Percentiles rank a stretch among this genome's conserved stretches.
These are phyloP conservation scores for Lasiurus cinereus DNA, from an alignment of 2,113 vertebrate genomes.

Conservation along the genomic window DNA sequence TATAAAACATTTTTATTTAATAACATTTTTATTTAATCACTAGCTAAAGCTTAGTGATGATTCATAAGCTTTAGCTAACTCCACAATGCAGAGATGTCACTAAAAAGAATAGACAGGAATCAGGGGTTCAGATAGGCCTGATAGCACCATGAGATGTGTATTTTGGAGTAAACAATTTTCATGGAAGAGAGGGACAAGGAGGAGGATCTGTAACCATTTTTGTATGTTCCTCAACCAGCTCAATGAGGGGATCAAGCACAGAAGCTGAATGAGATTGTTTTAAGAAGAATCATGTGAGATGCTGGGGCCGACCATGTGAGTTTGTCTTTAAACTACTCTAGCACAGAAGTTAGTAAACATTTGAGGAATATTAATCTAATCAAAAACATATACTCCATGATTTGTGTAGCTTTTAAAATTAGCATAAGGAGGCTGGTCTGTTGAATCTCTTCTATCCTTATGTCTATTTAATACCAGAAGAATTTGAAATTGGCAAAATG, in stretches of 20 bases:
- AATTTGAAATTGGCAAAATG: not conserved
- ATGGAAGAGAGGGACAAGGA: accelerated
- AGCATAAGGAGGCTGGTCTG: not conserved
- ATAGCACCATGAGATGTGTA: not conserved
- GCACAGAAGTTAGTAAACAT: not conserved
- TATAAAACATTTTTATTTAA: not conserved
- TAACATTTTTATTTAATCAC: not conserved
- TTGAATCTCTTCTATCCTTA: not conserved
- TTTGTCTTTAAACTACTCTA: not conserved
- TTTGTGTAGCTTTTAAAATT: not conserved
- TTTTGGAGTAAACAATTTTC: not conserved
- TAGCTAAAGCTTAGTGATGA: accelerated
- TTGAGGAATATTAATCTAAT: not conserved
- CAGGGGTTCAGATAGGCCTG: not conserved
- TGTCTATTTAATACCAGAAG: not conserved
- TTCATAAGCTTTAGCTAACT: not conserved
- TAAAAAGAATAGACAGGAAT: not conserved
- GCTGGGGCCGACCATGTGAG: not conserved
- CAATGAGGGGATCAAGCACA: not conserved
- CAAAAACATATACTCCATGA: not conserved
- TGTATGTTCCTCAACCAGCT: not conserved
- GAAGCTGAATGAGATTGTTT: not conserved
- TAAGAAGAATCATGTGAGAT: not conserved
- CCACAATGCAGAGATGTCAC: too few relatives aligned
- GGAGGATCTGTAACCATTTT: not conserved